Conservation (phyloP, 35 echinoderm and acorn worm genomes). For the Nesometra sesokonis region DNA sequence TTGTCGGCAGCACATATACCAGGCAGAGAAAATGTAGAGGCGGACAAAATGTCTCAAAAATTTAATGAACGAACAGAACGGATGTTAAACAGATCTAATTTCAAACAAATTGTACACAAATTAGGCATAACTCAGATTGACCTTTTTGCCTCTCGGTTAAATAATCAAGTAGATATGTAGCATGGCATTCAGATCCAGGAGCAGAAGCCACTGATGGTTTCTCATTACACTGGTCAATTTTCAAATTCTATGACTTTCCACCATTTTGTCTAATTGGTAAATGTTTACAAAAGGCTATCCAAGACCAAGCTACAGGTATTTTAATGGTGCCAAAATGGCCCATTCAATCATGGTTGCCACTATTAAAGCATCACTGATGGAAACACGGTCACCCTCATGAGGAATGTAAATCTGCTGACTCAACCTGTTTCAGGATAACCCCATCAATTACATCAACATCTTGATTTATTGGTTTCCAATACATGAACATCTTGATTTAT, state of each 20-base stretch:
- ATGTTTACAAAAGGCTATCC: constrained; percentile 3
- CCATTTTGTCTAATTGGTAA: background rate
- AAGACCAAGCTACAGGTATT: constrained; percentile 8
- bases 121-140: constrained; percentile 19
- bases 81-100: constrained; percentile 3
- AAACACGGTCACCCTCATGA: background rate
- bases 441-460: background rate
- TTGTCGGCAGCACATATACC: constrained; percentile 6
- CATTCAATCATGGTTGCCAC: too few relatives aligned
- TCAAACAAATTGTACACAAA: background rate
- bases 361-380: background rate
- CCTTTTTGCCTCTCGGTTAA: constrained; percentile 16
- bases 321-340: background rate
- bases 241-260: constrained; percentile 14
- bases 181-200: constrained; percentile 14
- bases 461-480: constrained; percentile 3
- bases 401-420: background rate
- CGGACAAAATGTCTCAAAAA: background rate
- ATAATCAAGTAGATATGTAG: constrained; percentile 9
- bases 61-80: constrained; percentile 13
- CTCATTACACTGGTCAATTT: background rate
- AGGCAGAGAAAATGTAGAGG: background rate
- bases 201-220: constrained; percentile 6
- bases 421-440: constrained; percentile 9
- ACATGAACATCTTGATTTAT: too few relatives aligned